These are phyloP conservation scores for Anaspis maculata DNA, from an alignment of 2,888 invertebrate genomes.

Conservation along the genomic window DNA sequence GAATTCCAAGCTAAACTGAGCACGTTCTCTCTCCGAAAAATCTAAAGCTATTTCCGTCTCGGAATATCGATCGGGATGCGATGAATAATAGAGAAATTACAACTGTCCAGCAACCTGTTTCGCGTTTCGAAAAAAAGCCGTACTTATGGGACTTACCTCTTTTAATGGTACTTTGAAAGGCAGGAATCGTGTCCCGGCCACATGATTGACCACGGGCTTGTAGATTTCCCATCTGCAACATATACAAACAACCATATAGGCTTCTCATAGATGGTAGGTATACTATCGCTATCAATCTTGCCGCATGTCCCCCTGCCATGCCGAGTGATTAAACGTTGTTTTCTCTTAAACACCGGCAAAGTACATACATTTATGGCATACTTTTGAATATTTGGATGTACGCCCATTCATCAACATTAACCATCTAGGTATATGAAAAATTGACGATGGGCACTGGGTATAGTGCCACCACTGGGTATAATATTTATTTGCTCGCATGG, in stretches of 20 bases:
- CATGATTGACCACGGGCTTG: constrained; percentile 52
- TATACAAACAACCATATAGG: constrained; percentile 5
- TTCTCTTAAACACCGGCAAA: constrained; percentile 15
- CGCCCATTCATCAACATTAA: constrained; percentile 9
- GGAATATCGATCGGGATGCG: too few species aligned
- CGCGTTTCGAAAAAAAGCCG: too few species aligned
- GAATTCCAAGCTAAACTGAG: too few species aligned
- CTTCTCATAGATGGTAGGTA: too few species aligned
- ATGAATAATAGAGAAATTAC: too few species aligned
- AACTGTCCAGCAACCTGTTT: too few species aligned
- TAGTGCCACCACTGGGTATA: too few species aligned
- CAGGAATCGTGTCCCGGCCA: constrained; percentile 61
- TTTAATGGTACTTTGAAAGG: constrained; percentile 69
- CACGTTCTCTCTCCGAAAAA: too few species aligned
- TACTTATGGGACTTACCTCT: constrained; percentile 46
- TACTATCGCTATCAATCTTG: constrained; percentile 13
- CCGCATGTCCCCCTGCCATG: constrained; percentile 11
- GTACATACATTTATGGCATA: constrained; percentile 11
- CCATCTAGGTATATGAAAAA: too few species aligned
- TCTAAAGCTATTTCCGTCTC: too few species aligned
- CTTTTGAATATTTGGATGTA: constrained; percentile 8
- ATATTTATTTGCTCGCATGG: too few species aligned
- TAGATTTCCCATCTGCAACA: constrained; percentile 55
- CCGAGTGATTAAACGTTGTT: constrained; percentile 13
- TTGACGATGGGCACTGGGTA: constrained; percentile 1